Percentiles rank a stretch among this genome's conserved stretches.
Evolutionary conservation across 2,113 vertebrate genomes (phyloP).

Genomic region (Chloroceryle aenea): DNA sequence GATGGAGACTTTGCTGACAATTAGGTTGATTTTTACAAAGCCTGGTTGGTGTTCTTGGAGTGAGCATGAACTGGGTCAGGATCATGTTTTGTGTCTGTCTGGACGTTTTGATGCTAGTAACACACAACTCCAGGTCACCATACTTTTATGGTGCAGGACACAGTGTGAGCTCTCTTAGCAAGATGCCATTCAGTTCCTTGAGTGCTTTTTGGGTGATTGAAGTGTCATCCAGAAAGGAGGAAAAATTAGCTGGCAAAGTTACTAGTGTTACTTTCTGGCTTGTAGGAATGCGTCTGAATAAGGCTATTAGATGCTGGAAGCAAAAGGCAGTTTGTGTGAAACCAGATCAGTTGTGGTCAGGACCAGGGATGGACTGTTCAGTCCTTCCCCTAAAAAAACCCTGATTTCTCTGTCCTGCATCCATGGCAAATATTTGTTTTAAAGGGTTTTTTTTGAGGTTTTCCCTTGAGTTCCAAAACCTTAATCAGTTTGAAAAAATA

Average conservation of each 20-base stretch:
- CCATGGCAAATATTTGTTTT: neutral
- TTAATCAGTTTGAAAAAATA: neutral
- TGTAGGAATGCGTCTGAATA: neutral
- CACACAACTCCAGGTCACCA: neutral
- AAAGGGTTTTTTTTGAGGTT: neutral
- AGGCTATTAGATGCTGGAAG: neutral
- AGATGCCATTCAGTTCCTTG: neutral
- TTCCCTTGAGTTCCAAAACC: neutral
- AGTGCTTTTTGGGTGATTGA: neutral
- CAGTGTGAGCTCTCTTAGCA: neutral
- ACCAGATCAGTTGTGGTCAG: neutral
- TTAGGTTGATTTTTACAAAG: neutral
- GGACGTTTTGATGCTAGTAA: neutral
- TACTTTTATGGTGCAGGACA: neutral
- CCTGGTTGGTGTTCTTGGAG: neutral
- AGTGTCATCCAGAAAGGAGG: neutral
- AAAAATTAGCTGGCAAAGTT: neutral
- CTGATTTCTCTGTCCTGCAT: neutral
- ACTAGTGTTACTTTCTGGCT: neutral
- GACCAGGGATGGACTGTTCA: neutral
- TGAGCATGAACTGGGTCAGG: neutral
- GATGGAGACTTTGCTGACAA: neutral
- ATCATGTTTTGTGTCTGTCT: neutral
- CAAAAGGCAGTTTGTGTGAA: neutral
- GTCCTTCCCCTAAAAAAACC: neutral